Conservation (phyloP, 2,888 invertebrate genomes). For the Polyommatus iphigenia region DNA sequence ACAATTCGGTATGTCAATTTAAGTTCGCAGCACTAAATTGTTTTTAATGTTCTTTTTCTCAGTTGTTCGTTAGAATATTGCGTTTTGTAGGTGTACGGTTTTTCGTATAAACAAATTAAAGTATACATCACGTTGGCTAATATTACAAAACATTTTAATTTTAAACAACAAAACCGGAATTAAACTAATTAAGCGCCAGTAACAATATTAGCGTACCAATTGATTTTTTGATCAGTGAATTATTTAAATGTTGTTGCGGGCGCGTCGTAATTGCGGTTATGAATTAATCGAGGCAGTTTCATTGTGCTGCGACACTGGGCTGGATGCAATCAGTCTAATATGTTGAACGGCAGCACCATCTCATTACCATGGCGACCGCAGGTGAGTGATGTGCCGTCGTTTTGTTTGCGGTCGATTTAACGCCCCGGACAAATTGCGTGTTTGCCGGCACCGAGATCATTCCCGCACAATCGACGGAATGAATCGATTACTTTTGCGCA, state of each 20-base stretch:
- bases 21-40: constrained; percentile 34
- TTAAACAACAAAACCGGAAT: constrained; percentile 4
- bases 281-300: constrained; percentile 47
- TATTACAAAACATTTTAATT: background rate
- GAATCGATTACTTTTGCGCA: constrained; percentile 65
- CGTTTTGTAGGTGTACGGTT: background rate
- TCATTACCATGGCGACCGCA: constrained; percentile 79
- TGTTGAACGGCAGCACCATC: constrained; percentile 77
- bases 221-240: constrained; percentile 35
- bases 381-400: constrained; percentile 75
- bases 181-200: background rate
- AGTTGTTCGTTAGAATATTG: background rate
- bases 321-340: constrained; percentile 77
- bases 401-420: constrained; percentile 80
- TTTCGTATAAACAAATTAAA: background rate
- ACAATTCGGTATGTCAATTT: constrained; percentile 36
- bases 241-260: constrained; percentile 40
- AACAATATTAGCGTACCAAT: constrained; percentile 25
- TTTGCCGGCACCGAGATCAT: constrained; percentile 75
- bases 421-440: constrained; percentile 77
- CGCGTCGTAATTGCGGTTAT: constrained; percentile 42
- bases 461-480: constrained; percentile 58
- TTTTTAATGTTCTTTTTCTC: constrained; percentile 32
- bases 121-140: no score
- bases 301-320: constrained; percentile 43